These are phyloP conservation scores for Aspidoscelis tigris DNA, from an alignment of 2,113 vertebrate genomes.

Conservation along the genomic window DNA sequence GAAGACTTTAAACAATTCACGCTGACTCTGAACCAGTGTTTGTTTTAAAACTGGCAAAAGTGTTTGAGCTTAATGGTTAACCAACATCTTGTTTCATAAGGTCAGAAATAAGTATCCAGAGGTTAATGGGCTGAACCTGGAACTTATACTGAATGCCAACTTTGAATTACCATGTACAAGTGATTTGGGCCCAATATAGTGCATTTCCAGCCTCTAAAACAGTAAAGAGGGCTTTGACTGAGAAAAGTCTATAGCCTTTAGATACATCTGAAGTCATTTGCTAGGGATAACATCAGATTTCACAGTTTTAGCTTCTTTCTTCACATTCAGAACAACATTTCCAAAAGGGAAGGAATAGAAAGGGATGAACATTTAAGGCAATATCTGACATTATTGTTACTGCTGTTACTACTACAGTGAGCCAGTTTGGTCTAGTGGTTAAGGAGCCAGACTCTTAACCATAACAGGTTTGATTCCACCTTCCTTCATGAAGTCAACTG, in stretches of 20 bases:
- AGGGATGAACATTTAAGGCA: neutral
- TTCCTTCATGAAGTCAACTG: too few species aligned
- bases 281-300: neutral
- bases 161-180: conserved; percentile 9
- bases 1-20: neutral
- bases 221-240: neutral
- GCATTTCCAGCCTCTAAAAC: neutral
- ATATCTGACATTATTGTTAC: conserved; percentile 18
- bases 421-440: too few species aligned
- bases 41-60: conserved; percentile 24
- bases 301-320: neutral
- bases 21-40: conserved; percentile 16
- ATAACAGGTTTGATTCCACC: too few species aligned
- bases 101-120: conserved; percentile 8
- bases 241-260: neutral
- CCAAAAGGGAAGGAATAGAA: too few species aligned
- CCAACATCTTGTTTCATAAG: conserved; percentile 21
- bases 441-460: too few species aligned
- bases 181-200: conserved; percentile 4
- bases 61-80: conserved; percentile 25
- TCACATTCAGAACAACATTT: neutral
- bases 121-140: conserved; percentile 15
- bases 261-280: neutral
- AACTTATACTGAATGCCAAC: neutral
- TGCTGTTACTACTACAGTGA: too few species aligned